A percentile compares a stretch with the other conserved stretches of the same genome.
These are phyloP conservation scores for Ficedula albicollis DNA, from an alignment of 2,797 vertebrate species.

Conservation along the genomic window DNA sequence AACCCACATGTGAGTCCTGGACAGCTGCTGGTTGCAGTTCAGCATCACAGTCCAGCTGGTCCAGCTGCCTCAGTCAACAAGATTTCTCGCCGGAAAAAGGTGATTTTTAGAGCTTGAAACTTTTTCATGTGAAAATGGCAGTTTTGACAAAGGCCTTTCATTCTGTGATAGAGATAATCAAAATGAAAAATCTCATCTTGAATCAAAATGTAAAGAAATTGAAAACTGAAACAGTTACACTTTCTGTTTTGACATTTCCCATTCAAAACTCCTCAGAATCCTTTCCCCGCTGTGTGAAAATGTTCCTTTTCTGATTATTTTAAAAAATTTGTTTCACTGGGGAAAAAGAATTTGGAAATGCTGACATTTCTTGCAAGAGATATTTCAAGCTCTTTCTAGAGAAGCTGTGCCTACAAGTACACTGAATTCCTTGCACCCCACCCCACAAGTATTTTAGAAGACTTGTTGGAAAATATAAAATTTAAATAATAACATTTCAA, in stretches of 20 bases:
- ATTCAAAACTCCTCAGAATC: constrained; percentile 64
- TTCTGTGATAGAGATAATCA: constrained; percentile 53
- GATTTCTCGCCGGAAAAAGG: constrained; percentile 21
- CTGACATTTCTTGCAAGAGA: constrained; percentile 49
- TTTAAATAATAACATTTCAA: background rate
- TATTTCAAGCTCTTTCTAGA: constrained; percentile 48
- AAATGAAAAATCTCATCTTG: constrained; percentile 54
- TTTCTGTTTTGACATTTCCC: constrained; percentile 66
- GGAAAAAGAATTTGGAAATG: constrained; percentile 39
- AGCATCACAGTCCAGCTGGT: background rate
- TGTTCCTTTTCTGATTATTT: constrained; percentile 40
- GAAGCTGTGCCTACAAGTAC: constrained; percentile 35
- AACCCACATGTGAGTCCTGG: background rate
- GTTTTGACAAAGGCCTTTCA: constrained; percentile 62
- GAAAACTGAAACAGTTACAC: constrained; percentile 60
- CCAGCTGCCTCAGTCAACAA: constrained; percentile 1
- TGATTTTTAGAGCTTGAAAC: constrained; percentile 53
- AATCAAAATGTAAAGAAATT: constrained; percentile 48
- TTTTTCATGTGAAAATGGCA: constrained; percentile 54
- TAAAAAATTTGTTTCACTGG: constrained; percentile 7
- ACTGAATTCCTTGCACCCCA: background rate
- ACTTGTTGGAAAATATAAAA: constrained; percentile 8
- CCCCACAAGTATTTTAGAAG: background rate
- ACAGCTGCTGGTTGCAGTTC: background rate
- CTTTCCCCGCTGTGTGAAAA: constrained; percentile 57